Evolutionary conservation across 2,113 vertebrate species (phyloP).

Genomic region (Xiphias gladius): DNA sequence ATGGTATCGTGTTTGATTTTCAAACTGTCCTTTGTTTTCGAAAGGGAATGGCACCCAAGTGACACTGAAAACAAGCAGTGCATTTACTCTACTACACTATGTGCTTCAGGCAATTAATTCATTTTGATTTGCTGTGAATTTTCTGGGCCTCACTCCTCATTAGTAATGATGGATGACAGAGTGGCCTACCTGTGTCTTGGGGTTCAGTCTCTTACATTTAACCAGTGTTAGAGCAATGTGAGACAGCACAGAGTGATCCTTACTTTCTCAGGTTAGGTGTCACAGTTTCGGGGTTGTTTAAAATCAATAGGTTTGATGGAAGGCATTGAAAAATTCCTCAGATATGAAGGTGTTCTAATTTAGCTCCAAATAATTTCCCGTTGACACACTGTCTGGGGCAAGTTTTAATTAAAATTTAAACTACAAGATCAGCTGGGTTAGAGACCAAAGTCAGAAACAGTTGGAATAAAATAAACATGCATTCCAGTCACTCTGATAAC

Average conservation of each 20-base stretch:
- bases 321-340: conserved; percentile 45
- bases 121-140: conserved; percentile 80
- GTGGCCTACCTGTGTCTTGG: conserved; percentile 50
- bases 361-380: not conserved
- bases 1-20: conserved; percentile 76
- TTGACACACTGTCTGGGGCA: not conserved
- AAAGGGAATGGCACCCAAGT: conserved; percentile 64
- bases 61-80: conserved; percentile 64
- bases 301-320: conserved; percentile 46
- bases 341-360: conserved; percentile 44
- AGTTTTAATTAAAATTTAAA: conserved; percentile 45
- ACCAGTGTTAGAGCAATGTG: conserved; percentile 5
- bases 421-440: conserved; percentile 42
- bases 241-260: conserved; percentile 9
- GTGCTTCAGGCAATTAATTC: conserved; percentile 78
- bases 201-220: conserved; percentile 42
- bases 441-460: conserved; percentile 44
- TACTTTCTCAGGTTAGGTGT: not conserved
- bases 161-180: conserved; percentile 81
- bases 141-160: conserved; percentile 77
- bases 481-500: conserved; percentile 39
- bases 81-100: conserved; percentile 69
- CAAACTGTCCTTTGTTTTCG: conserved; percentile 72
- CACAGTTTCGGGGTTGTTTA: not conserved
- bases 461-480: conserved; percentile 53